Base-by-base conservation (phyloP, 2,797 vertebrate genomes). In the Staurois parvus region DNA sequence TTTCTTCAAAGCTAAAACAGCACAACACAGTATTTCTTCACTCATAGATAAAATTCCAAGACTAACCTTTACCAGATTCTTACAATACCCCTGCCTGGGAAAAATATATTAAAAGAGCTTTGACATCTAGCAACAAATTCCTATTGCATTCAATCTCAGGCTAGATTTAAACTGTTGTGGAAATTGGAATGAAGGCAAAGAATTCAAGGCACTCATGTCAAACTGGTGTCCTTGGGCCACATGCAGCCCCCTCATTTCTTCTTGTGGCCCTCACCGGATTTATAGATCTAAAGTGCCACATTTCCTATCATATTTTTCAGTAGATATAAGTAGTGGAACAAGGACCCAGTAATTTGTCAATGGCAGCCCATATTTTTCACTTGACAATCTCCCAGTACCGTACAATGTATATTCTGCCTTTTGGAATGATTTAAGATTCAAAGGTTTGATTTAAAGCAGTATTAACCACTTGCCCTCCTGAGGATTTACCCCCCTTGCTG, bases 61-160 rank as follows among this genome's bases (percentile, higher is more conserved):
- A 81, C 30, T 48, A 69, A 70, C 68, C 78, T 48, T 80, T 80
- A 56, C 29, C 11, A 45, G 4, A 12, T 29, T 73, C 12, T 19
- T 48, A 13, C 6, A 45, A 72, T 72, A 32, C 3, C 29, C 32
- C 6, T 32, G 75, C 9, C 37, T 77, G 3, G 11, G 13, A 66
- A n/a, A 29, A 24, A 59, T 24, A 9, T 13, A 59, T 24, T 59
- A 59, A 52, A 37, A 52, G 48, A 17, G 13, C 48, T 24, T 59
- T 24, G 19, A 59, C 7, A 24, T 59, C 52, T 24, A 59, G 21
- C 19, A 24, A 12, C 52, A 59, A 17, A 17, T 17, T 52, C 13
- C 48, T 24, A 21, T 24, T 7, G 52, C 52, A 59, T 59, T 5
- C 21, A 59, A 59, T 59, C 21, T 59, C 4, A 24, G 52, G 19